phyloP scores from a whole-genome alignment of 92 coral and sea anemone genomes.

The Porites rus region DNA sequence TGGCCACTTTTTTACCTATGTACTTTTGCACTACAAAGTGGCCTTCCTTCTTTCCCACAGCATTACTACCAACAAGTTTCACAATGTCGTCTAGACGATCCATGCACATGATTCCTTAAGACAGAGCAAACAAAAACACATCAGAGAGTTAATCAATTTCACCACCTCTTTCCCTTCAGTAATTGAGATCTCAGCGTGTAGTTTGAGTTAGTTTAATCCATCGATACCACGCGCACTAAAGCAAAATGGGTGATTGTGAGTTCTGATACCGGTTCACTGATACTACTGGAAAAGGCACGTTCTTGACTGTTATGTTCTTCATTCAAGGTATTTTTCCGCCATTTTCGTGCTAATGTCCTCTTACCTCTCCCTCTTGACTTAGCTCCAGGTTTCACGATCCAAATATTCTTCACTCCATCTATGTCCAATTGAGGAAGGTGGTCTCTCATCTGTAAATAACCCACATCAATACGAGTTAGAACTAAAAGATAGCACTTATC shows the following conservation, averaged over 20 bases:
- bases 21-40: slow-evolving; percentile 97
- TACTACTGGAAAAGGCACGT: too few species aligned
- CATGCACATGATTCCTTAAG: slow-evolving; percentile 89
- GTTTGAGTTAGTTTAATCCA: too few species aligned
- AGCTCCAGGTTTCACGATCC: slow-evolving; percentile 99
- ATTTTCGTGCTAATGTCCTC: not conserved
- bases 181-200: not conserved
- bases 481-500: too few species aligned
- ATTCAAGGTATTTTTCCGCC: too few species aligned
- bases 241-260: too few species aligned
- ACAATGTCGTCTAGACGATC: slow-evolving; percentile 92
- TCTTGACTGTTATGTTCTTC: too few species aligned
- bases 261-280: too few species aligned
- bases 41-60: slow-evolving; percentile 93
- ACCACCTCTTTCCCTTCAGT: not conserved
- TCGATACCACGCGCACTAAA: too few species aligned
- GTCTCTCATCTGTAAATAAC: slow-evolving; percentile 68
- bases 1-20: slow-evolving; percentile 79
- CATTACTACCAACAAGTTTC: slow-evolving; percentile 86
- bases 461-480: not conserved
- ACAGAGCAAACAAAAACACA: not conserved
- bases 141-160: not conserved
- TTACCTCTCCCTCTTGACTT: slow-evolving; percentile 98
- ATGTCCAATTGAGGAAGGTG: slow-evolving; percentile 89
- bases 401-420: slow-evolving; percentile 90